A percentile compares a stretch with the other conserved stretches of the same genome.
phyloP scores from a whole-genome alignment of 2,113 vertebrate genomes.

The Phocoena phocoena region DNA sequence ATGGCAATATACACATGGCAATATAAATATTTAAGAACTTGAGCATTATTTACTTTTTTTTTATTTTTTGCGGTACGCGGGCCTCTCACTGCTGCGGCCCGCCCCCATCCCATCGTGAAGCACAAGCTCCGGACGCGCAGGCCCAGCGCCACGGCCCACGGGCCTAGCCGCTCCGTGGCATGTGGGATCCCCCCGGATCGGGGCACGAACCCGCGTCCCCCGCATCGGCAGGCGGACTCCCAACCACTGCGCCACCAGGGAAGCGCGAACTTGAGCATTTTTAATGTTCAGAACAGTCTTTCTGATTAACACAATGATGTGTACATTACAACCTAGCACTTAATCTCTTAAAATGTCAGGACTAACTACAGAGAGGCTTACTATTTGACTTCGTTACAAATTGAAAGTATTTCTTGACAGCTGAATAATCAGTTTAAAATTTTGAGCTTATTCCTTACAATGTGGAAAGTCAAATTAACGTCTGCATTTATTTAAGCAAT shows the following conservation, averaged over 20 bases:
- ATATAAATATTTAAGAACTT: not conserved
- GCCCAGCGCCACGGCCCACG: no score
- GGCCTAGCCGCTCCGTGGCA: no score
- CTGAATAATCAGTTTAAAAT: conserved; percentile 45
- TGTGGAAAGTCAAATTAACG: conserved; percentile 34
- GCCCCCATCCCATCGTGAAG: no score
- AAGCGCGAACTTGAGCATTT: not conserved
- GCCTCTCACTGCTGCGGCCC: no score
- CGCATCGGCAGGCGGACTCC: no score
- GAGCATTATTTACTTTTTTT: not conserved
- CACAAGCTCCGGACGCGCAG: no score
- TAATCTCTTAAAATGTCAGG: not conserved
- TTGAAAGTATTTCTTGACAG: conserved; percentile 34
- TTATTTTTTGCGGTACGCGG: no score
- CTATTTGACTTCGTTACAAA: conserved; percentile 41
- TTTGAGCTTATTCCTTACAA: not conserved
- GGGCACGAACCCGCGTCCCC: no score
- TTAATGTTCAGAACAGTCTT: not conserved
- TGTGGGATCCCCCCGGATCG: no score
- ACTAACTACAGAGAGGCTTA: not conserved
- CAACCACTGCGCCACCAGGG: no score
- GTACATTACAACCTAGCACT: not conserved
- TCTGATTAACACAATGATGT: not conserved
- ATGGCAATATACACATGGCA: not conserved
- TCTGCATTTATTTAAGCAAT: not conserved